A percentile compares a stretch with the other conserved stretches of the same genome.
These are phyloP conservation scores for Trypoxylus dichotomus DNA, from an alignment of 1,140 invertebrate species.

Conservation along the genomic window DNA sequence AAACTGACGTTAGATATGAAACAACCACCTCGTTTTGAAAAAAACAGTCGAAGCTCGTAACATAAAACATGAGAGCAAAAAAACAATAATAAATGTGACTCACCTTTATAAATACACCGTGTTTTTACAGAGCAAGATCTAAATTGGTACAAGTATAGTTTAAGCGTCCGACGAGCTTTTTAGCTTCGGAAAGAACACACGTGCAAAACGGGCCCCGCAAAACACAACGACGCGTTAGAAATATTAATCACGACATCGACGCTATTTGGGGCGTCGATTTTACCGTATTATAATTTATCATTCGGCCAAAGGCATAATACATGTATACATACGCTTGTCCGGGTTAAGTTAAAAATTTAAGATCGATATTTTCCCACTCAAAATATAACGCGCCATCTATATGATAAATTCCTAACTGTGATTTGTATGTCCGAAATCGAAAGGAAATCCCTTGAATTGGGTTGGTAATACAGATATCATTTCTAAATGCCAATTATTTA, in stretches of 20 bases:
- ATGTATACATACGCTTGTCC: background rate
- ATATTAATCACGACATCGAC: background rate
- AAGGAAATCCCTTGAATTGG: background rate
- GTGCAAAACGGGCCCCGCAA: background rate
- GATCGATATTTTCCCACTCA: constrained; percentile 28
- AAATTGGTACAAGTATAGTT: constrained; percentile 13
- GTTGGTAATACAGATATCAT: background rate
- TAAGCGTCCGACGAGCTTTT: background rate
- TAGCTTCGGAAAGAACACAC: background rate
- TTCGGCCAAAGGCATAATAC: background rate
- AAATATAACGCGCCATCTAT: background rate
- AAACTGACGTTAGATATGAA: background rate
- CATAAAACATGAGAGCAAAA: constrained; percentile 1
- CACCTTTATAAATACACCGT: constrained; percentile 29
- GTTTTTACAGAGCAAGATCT: constrained; percentile 26
- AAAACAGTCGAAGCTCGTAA: background rate
- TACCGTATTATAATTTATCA: constrained; percentile 6
- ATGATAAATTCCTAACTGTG: background rate
- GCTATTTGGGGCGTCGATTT: background rate
- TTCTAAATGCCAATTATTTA: background rate
- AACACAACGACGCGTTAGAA: background rate
- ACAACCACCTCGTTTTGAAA: background rate
- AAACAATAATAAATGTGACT: constrained; percentile 29
- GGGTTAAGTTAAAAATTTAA: constrained; percentile 13
- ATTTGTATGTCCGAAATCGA: background rate